These are phyloP conservation scores for Plemyria rubiginata DNA, from an alignment of 2,888 invertebrate species.

Conservation along the genomic window DNA sequence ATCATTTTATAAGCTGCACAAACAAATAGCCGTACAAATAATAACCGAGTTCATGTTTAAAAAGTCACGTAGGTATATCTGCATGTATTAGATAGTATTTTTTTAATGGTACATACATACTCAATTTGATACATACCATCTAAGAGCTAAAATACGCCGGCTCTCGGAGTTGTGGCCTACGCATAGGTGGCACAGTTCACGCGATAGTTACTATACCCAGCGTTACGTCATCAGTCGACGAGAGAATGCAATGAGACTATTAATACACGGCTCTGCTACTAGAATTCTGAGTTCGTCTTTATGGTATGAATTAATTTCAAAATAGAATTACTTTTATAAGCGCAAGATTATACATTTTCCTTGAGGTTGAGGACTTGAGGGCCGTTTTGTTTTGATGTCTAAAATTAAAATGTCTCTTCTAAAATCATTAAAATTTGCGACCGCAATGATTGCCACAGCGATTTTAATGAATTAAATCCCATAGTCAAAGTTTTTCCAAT, in stretches of 20 bases:
- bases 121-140: slow-evolving; percentile 23
- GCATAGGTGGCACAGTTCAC: slow-evolving; percentile 18
- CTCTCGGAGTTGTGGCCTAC: slow-evolving; percentile 10
- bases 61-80: too few relatives aligned
- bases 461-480: too few relatives aligned
- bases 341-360: not conserved
- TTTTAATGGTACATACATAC: not conserved
- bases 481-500: too few relatives aligned
- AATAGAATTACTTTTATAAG: not conserved
- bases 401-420: too few relatives aligned
- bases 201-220: slow-evolving; percentile 6
- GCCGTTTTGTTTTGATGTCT: too few relatives aligned
- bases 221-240: slow-evolving; percentile 27
- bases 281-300: slow-evolving; percentile 15
- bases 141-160: slow-evolving; percentile 22
- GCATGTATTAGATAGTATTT: too few relatives aligned
- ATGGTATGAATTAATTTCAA: slow-evolving; percentile 18
- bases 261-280: slow-evolving; percentile 21
- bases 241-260: slow-evolving; percentile 25
- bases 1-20: too few relatives aligned
- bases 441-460: too few relatives aligned
- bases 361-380: not conserved
- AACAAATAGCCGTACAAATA: too few relatives aligned
- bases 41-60: too few relatives aligned
- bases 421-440: too few relatives aligned